Evolutionary conservation across 1,140 invertebrate genomes (phyloP), one percentile per base, ranked within the genome.

Genomic region (Heliconius hermathena): DNA sequence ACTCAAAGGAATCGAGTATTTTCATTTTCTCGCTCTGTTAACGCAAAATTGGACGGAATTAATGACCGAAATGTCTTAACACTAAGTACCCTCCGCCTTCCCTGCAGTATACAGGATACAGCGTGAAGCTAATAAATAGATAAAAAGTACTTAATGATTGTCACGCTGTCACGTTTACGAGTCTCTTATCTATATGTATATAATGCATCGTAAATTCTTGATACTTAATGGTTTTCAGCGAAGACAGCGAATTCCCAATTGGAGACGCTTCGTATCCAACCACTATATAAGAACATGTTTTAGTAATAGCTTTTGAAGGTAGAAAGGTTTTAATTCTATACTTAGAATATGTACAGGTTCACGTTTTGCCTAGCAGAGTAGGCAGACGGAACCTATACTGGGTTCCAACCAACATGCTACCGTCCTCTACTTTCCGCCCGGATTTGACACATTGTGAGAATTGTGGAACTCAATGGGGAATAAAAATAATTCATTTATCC

Each of bases 171-270:
- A n/a, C 54, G 13, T 46, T 46, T 46, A 46, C 52, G 2, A 22
- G 54, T 22, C 20, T 22, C 54, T 8, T 60, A n/a, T 22, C 8
- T 22, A 60, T 52, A 60, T 36, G 33, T 36, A 36, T 60, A 60
- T 22, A 26, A 9, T 22, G 54, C 54, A 9, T 9, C 20, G 9
- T 22, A 22, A 11, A 60, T 26, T 60, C 54, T 60, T 60, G 54
- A 60, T 60, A 60, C n/a, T 22, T 60, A 22, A 60, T 60, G n/a
- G 54, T 60, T 60, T n/a, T 60, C 20, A 60, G 54, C n/a, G 54
- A 11, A n/a, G n/a, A 22, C n/a, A 26, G 54, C 54, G n/a, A 60
- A 60, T 60, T 22, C n/a, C 8, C n/a, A 60, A 60, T 60, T 60
- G 8, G 54, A 11, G 54, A 60, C 54, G 54, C 20, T 22, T 60